These are phyloP conservation scores for Eilema depressum DNA, from an alignment of 2,888 invertebrate species.

Conservation along the genomic window DNA sequence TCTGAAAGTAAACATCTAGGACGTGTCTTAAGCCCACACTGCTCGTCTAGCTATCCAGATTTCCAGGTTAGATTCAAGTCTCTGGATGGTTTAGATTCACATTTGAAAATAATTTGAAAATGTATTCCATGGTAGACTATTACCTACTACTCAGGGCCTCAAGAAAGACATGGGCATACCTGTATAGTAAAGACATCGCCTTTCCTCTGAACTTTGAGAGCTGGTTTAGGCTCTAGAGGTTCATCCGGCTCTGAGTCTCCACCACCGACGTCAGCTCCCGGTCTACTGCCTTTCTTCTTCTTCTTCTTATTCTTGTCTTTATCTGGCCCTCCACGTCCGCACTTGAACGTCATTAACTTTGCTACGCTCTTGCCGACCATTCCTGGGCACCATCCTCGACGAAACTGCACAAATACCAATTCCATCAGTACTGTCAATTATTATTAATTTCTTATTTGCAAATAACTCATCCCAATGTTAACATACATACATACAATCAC, in stretches of 20 bases:
- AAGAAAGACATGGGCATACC: slow-evolving; percentile 49
- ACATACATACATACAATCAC: no score
- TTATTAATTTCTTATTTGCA: no score
- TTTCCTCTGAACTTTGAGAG: slow-evolving; percentile 89
- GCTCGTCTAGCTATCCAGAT: no score
- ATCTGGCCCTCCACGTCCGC: slow-evolving; percentile 70
- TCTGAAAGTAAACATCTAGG: no score
- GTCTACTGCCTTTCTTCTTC: slow-evolving; percentile 66
- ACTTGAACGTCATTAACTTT: slow-evolving; percentile 79
- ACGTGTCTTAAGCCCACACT: no score
- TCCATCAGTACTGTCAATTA: not conserved
- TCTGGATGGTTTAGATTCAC: no score
- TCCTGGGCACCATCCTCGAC: slow-evolving; percentile 88
- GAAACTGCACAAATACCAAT: slow-evolving; percentile 54
- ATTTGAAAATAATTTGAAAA: not conserved
- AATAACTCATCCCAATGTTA: no score
- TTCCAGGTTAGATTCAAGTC: no score
- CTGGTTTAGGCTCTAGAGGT: slow-evolving; percentile 87
- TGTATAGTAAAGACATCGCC: slow-evolving; percentile 89
- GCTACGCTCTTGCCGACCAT: slow-evolving; percentile 83
- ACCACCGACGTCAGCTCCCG: slow-evolving; percentile 64
- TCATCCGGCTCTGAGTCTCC: slow-evolving; percentile 82
- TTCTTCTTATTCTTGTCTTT: slow-evolving; percentile 77
- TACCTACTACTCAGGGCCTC: no score
- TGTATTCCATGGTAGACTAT: not conserved